Conservation (phyloP, 2,797 vertebrate genomes). For the Sylvilagus floridanus region DNA sequence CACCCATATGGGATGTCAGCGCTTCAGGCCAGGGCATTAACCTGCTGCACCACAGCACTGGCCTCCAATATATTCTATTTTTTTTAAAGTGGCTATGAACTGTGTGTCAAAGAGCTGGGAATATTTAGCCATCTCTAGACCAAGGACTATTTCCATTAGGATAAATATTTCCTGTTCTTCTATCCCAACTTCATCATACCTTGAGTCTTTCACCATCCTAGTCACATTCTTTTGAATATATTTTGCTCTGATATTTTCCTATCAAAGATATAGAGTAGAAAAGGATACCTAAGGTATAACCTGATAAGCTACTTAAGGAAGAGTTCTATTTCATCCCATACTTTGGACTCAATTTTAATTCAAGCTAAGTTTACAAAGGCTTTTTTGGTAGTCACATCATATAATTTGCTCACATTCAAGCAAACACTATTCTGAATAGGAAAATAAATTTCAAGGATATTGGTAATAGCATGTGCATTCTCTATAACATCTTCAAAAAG, state of each 20-base stretch:
- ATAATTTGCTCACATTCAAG: not conserved
- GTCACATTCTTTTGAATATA: not conserved
- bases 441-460: constrained; percentile 40
- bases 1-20: too few relatives aligned
- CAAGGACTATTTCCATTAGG: not conserved
- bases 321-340: not conserved
- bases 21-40: too few relatives aligned
- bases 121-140: not conserved
- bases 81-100: not conserved
- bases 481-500: constrained; percentile 15
- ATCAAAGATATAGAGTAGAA: not conserved
- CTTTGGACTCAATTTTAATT: not conserved
- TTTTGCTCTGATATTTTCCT: not conserved
- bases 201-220: not conserved
- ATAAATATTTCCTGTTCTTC: constrained; percentile 10
- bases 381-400: not conserved
- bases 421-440: constrained; percentile 27
- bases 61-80: not conserved
- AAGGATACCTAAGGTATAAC: not conserved
- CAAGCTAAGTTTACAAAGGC: not conserved
- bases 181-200: not conserved
- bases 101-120: constrained; percentile 4
- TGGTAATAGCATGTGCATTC: not conserved
- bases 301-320: not conserved
- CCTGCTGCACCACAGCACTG: too few relatives aligned